Conservation (phyloP, 92 coral and sea anemone species). For the Galaxea fascicularis region DNA sequence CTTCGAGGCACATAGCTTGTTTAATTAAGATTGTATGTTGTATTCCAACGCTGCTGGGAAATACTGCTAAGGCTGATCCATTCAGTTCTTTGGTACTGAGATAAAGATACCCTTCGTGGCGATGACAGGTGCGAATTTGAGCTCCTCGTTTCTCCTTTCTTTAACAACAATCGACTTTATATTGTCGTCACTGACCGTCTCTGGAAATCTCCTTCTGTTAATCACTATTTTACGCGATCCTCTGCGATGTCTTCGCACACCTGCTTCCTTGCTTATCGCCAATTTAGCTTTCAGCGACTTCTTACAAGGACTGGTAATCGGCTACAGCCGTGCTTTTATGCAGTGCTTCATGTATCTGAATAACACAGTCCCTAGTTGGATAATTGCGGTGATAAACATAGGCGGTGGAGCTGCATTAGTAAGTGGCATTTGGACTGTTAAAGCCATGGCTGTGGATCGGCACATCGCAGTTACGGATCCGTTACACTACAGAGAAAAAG, state of each 20-base stretch:
- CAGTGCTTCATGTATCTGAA: neutral
- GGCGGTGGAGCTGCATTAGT: constrained; percentile 6
- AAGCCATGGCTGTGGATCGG: constrained; percentile 13
- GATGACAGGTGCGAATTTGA: neutral
- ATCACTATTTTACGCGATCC: neutral
- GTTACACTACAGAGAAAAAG: neutral
- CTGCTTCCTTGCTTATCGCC: constrained; percentile 2
- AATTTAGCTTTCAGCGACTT: constrained; percentile 28
- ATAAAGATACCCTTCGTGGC: too few relatives aligned
- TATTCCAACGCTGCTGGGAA: too few relatives aligned
- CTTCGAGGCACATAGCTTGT: too few relatives aligned
- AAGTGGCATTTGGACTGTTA: constrained; percentile 23
- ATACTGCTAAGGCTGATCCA: too few relatives aligned
- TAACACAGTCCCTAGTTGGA: neutral
- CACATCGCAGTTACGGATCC: constrained; percentile 13
- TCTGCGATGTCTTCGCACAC: constrained; percentile 27
- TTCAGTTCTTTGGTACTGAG: too few relatives aligned
- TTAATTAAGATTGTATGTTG: too few relatives aligned
- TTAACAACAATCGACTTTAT: neutral
- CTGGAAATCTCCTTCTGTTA: constrained; percentile 12
- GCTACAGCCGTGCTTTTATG: neutral
- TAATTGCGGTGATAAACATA: neutral
- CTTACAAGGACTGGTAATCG: neutral
- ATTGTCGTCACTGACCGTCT: constrained; percentile 10
- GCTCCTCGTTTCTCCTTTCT: constrained; percentile 1